A percentile compares a stretch with the other conserved stretches of the same genome.
phyloP scores from a whole-genome alignment of 2,797 vertebrate species.

The Emys orbicularis region DNA sequence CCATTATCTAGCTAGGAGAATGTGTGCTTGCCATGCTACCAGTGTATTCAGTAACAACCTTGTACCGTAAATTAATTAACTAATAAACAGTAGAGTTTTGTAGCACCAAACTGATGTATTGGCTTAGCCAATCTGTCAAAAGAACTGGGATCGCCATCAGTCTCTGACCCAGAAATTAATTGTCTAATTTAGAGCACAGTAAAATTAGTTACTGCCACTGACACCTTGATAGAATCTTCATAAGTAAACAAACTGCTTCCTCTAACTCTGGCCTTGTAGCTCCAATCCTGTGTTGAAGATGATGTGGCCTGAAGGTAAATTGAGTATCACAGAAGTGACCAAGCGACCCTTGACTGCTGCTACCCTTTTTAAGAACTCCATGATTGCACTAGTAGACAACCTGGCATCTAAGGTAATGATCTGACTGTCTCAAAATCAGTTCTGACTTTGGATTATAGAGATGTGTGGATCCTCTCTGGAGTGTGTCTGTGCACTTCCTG shows the following conservation, averaged over 20 bases:
- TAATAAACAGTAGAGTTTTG: neutral
- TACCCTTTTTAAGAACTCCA: slow-evolving; percentile 97
- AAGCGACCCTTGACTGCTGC: slow-evolving; percentile 96
- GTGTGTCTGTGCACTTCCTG: accelerated
- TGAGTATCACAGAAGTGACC: slow-evolving; percentile 98
- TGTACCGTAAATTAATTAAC: neutral
- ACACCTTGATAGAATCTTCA: neutral
- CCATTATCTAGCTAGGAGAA: neutral
- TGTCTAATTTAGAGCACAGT: neutral
- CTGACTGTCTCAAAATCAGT: neutral
- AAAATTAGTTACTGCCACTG: neutral
- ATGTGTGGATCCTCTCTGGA: neutral
- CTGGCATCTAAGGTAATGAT: slow-evolving; percentile 91
- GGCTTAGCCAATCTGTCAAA: neutral
- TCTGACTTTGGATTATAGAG: neutral
- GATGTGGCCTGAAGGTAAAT: slow-evolving; percentile 99
- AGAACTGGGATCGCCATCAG: neutral
- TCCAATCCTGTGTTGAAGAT: slow-evolving; percentile 93
- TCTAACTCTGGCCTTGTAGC: slow-evolving; percentile 77
- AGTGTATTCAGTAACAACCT: neutral
- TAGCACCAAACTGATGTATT: neutral
- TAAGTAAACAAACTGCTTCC: slow-evolving; percentile 26
- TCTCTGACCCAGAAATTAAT: neutral
- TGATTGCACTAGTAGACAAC: slow-evolving; percentile 98
- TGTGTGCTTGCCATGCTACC: accelerated